A percentile compares a stretch with the other conserved stretches of the same genome.
Conservation (phyloP, 92 coral and sea anemone species). For the Metridium senile region DNA sequence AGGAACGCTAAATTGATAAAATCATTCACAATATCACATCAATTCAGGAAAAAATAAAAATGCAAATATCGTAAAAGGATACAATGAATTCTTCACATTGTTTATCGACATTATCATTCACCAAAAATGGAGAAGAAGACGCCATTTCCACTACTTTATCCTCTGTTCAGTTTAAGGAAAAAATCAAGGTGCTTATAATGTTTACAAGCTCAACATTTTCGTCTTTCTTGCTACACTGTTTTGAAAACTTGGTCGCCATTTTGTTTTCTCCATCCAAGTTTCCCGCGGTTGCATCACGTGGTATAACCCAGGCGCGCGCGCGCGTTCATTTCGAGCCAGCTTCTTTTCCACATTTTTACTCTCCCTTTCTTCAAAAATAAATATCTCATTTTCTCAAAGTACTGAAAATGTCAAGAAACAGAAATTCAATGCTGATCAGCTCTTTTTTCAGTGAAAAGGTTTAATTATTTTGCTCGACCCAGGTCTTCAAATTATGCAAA, state of each 20-base stretch:
- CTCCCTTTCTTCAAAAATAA: not conserved
- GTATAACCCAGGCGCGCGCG: constrained; percentile 8
- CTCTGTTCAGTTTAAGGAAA: not conserved
- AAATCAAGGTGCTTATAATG: not conserved
- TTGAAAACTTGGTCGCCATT: constrained; percentile 7
- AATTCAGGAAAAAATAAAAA: too few relatives aligned
- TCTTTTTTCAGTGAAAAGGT: not conserved
- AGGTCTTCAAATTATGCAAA: not conserved
- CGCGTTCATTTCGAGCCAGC: not conserved
- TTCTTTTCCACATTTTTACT: not conserved
- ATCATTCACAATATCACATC: too few relatives aligned
- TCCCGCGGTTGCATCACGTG: constrained; percentile 33
- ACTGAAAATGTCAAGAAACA: not conserved
- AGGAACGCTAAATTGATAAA: not conserved
- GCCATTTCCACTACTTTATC: constrained; percentile 19
- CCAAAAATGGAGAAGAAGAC: constrained; percentile 32
- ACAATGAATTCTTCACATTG: constrained; percentile 23
- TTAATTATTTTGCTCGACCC: not conserved
- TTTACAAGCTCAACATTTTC: not conserved
- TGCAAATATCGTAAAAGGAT: constrained; percentile 34
- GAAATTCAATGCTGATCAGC: not conserved
- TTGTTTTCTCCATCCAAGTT: constrained; percentile 28
- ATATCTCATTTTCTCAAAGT: not conserved
- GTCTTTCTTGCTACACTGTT: not conserved
- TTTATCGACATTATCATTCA: constrained; percentile 6